Conservation (phyloP, 2,113 vertebrate species). For the Azemiops feae region DNA sequence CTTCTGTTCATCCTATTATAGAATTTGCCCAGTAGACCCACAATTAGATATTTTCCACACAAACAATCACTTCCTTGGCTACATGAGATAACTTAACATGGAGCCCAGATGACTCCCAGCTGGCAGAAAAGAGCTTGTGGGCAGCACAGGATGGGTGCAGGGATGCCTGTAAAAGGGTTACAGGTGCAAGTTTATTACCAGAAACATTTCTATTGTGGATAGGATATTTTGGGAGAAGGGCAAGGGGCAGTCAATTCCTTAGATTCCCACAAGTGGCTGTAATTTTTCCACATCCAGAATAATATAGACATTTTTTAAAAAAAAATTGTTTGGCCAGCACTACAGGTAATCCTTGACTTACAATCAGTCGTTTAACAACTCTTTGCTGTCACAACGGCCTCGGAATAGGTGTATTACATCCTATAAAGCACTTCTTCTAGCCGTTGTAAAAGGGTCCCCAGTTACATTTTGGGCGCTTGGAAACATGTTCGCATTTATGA, state of each 20-base stretch:
- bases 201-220: neutral
- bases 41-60: neutral
- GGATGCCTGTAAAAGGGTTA: neutral
- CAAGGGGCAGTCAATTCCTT: neutral
- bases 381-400: too few relatives aligned
- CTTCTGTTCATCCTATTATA: conserved; percentile 43
- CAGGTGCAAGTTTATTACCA: neutral
- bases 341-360: too few relatives aligned
- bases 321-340: too few relatives aligned
- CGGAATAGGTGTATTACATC: too few relatives aligned
- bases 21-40: neutral
- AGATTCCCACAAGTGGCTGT: neutral
- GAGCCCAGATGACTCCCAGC: neutral
- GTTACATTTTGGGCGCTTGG: too few relatives aligned
- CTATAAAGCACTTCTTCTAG: too few relatives aligned
- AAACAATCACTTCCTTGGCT: neutral
- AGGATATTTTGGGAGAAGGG: neutral
- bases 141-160: neutral
- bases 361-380: too few relatives aligned
- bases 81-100: neutral
- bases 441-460: too few relatives aligned
- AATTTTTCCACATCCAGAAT: neutral
- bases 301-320: neutral
- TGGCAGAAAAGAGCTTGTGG: neutral
- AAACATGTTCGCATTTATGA: too few relatives aligned